These are phyloP conservation scores for Drosophila azteca DNA, from an alignment of 1,140 invertebrate species.

Conservation along the genomic window DNA sequence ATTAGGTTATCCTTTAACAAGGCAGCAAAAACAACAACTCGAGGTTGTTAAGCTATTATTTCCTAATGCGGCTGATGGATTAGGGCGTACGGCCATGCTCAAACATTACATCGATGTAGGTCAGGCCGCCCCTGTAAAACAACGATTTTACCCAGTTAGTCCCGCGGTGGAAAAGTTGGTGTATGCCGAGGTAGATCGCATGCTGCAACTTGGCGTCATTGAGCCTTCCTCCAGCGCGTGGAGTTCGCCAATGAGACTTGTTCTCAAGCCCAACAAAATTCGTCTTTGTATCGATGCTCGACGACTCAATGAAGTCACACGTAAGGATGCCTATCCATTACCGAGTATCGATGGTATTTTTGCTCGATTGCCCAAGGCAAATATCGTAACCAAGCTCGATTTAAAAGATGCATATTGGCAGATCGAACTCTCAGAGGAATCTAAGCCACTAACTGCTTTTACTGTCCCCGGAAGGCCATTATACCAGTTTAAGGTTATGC, in stretches of 20 bases:
- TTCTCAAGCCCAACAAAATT: too few species aligned
- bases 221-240: neutral
- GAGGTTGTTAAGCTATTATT: too few species aligned
- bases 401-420: constrained; percentile 44
- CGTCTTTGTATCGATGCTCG: too few species aligned
- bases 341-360: constrained; percentile 1
- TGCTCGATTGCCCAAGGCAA: neutral
- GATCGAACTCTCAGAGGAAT: constrained; percentile 32
- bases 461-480: constrained; percentile 56
- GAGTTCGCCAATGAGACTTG: too few species aligned
- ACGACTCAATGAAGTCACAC: too few species aligned
- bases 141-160: constrained; percentile 2
- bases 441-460: constrained; percentile 81
- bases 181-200: too few species aligned
- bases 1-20: neutral
- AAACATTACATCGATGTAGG: constrained; percentile 6
- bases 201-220: too few species aligned
- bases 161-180: neutral
- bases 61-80: neutral
- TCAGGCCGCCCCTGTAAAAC: neutral
- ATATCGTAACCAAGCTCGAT: too few species aligned
- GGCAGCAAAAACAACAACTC: too few species aligned
- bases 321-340: neutral
- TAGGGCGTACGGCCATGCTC: neutral
- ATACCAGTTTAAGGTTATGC: constrained; percentile 54